These are phyloP conservation scores for Beris chalybata DNA, from an alignment of 2,888 invertebrate species.

Conservation along the genomic window DNA sequence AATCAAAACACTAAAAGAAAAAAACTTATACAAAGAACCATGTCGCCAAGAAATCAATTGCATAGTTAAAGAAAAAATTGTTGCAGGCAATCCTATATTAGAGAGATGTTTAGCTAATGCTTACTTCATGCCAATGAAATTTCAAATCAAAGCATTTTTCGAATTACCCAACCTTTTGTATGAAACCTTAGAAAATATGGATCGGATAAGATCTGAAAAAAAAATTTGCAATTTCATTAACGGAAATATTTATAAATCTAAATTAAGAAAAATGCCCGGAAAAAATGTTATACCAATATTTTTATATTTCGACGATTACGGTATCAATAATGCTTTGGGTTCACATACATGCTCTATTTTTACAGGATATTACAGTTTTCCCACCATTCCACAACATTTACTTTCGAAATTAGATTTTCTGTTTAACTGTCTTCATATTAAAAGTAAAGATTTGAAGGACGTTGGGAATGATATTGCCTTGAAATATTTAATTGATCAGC, in stretches of 20 bases:
- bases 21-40: no score
- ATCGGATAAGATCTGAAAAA: neutral
- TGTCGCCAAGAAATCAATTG: no score
- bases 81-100: no score
- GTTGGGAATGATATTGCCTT: neutral
- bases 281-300: neutral
- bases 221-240: slow-evolving; percentile 3
- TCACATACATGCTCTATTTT: neutral
- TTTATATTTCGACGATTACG: slow-evolving; percentile 4
- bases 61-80: no score
- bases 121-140: neutral
- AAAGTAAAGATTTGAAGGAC: neutral
- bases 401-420: neutral
- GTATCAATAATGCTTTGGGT: neutral
- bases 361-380: neutral
- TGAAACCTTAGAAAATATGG: neutral
- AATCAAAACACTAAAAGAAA: no score
- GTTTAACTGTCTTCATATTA: slow-evolving; percentile 1
- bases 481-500: neutral
- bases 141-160: slow-evolving; percentile 13
- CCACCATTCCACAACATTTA: neutral
- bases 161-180: slow-evolving; percentile 7
- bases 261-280: neutral
- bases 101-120: no score
- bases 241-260: neutral